phyloP scores from a whole-genome alignment of 2,797 vertebrate species.

The Cheirogaleus major region DNA sequence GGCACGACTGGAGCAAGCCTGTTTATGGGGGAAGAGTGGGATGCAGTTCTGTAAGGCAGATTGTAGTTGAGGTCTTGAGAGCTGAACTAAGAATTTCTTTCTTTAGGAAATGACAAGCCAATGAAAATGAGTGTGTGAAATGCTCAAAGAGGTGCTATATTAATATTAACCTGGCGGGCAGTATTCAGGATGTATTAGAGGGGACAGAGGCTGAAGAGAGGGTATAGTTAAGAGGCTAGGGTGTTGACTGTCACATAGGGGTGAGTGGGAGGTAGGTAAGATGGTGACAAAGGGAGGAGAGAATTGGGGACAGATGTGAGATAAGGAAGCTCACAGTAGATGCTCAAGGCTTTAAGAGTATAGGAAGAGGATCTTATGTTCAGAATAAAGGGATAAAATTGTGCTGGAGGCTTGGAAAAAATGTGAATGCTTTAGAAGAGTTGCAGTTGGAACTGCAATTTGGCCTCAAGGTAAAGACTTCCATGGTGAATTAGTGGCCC shows the following conservation, averaged over 20 bases:
- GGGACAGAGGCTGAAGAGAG: not conserved
- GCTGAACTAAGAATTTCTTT: not conserved
- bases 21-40: not conserved
- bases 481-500: not conserved
- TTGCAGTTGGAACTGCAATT: not conserved
- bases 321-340: not conserved
- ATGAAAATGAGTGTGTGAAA: not conserved
- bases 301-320: not conserved
- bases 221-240: not conserved
- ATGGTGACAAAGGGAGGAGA: not conserved
- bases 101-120: not conserved
- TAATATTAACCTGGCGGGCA: not conserved
- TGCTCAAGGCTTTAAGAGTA: not conserved
- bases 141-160: not conserved
- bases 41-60: not conserved
- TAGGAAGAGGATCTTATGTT: not conserved
- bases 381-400: not conserved
- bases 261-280: not conserved
- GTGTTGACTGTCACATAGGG: not conserved
- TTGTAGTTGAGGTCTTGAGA: not conserved
- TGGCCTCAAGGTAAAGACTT: not conserved
- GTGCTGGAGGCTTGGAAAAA: not conserved
- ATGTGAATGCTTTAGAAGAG: not conserved
- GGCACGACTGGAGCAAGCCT: not conserved
- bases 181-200: not conserved